These are phyloP conservation scores for Erythrocebus patas DNA, from an alignment of 2,113 vertebrate species.

Conservation along the genomic window DNA sequence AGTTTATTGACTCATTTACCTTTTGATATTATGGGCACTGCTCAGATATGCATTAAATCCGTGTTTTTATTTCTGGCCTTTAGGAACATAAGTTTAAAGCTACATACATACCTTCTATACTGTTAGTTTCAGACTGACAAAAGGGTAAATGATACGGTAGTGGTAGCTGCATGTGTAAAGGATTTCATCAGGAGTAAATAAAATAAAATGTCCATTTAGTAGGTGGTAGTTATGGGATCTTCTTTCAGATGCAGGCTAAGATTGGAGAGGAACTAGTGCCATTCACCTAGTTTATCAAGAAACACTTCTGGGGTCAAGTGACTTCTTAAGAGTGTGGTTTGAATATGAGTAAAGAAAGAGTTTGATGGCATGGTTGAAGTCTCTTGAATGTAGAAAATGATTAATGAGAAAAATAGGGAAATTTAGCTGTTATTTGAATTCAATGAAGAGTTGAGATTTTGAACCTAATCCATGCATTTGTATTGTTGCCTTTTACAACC, in stretches of 20 bases:
- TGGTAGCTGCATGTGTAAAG: neutral
- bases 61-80: neutral
- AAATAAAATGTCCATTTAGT: neutral
- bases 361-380: neutral
- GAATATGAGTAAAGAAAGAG: neutral
- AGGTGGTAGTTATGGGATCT: neutral
- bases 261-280: neutral
- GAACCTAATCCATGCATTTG: neutral
- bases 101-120: neutral
- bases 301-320: neutral
- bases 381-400: neutral
- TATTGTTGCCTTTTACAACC: neutral
- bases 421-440: neutral
- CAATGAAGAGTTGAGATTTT: neutral
- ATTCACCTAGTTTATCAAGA: neutral
- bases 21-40: neutral
- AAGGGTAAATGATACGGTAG: neutral
- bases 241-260: neutral
- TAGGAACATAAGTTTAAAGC: neutral
- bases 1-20: neutral
- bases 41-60: slow-evolving; percentile 28
- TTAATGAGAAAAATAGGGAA: neutral
- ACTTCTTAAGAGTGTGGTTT: neutral
- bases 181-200: neutral
- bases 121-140: neutral